Conservation (phyloP, 2,888 invertebrate genomes). For the Lycocerus yunnanus region DNA sequence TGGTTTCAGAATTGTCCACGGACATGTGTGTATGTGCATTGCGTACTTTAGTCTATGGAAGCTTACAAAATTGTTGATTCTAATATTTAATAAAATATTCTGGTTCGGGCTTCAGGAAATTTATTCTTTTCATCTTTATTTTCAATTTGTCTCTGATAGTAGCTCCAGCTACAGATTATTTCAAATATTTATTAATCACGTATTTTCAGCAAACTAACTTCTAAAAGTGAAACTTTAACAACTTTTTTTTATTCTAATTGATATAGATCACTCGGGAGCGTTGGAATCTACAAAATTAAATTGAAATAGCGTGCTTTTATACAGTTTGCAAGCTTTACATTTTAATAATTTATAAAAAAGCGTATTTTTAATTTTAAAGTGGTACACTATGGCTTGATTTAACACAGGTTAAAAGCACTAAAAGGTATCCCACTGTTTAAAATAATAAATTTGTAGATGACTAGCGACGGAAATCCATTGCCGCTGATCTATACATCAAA, state of each 20-base stretch:
- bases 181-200: too few relatives aligned
- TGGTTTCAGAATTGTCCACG: too few relatives aligned
- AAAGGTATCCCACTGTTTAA: constrained; percentile 39
- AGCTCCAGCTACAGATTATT: too few relatives aligned
- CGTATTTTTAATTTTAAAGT: not conserved
- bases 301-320: not conserved
- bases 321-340: not conserved
- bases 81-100: too few relatives aligned
- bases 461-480: constrained; percentile 34
- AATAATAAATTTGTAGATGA: constrained; percentile 35
- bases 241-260: not conserved
- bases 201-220: too few relatives aligned
- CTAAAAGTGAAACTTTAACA: too few relatives aligned
- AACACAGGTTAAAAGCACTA: constrained; percentile 26
- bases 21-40: too few relatives aligned
- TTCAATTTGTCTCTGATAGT: too few relatives aligned
- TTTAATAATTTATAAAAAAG: not conserved
- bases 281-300: not conserved
- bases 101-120: too few relatives aligned
- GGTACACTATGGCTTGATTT: constrained; percentile 24
- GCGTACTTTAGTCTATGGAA: too few relatives aligned
- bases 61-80: too few relatives aligned
- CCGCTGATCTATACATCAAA: constrained; percentile 19
- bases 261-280: not conserved
- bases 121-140: too few relatives aligned